Evolutionary conservation across 2,888 invertebrate genomes (phyloP), one percentile per base, ranked within the genome.

Genomic region (Latheticus oryzae): DNA sequence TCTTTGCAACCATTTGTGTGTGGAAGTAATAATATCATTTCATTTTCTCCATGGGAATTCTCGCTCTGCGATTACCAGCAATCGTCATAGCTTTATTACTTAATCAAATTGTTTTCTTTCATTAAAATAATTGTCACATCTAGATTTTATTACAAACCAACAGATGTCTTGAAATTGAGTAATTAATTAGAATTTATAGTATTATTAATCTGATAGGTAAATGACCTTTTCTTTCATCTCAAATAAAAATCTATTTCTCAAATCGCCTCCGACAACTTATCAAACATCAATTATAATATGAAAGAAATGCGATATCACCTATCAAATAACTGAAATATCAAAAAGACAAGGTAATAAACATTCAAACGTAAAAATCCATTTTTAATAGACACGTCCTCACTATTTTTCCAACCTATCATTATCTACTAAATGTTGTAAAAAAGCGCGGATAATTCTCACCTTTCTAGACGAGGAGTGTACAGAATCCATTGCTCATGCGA

Each of bases 401-500:
- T 21, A 12, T 48, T 43, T n/a, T 43, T 17, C 35, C 15, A 42
- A 52, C 52, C 52, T 42, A 51, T 51, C 30, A 51, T 42, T 52
- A 50, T 13, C 30, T 15, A 9, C 12, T 35, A 21, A 15, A 17
- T 12, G 37, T 37, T 16, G 17, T 7, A n/a, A 24, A 48, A 30
- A 51, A 40, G 17, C 11, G 5, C 15, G 7, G 32, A 13, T 32
- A 33, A 52, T 42, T 33, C 33, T 42, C 52, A 42, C 52, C 52
- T 52, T 40, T 40, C 30, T 4, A 37, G 7, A 21, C 23, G 17
- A 50, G 50, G 50, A 35, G 38, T 52, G 33, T 30, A 33, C 40
- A 15, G 8, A 32, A 17, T 52, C 30, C 52, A 57, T 45, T 33
- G 21, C 43, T 57, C 48, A 48, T 57, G 45, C 51, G 17, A 45